These are phyloP conservation scores for Bothrops jararaca DNA, from an alignment of 2,113 vertebrate species.

Conservation along the genomic window DNA sequence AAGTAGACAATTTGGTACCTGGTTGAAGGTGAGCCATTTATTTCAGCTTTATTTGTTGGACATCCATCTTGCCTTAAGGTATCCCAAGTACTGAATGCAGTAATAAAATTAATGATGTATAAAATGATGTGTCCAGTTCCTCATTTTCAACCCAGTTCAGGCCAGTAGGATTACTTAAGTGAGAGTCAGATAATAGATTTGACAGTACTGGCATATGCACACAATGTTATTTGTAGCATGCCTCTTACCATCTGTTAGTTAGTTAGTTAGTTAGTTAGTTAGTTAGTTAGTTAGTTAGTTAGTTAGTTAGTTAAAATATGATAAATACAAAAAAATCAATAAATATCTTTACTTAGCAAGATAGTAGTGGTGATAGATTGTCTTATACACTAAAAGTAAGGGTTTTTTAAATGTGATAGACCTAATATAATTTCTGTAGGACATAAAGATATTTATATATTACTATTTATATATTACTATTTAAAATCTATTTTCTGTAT, in stretches of 20 bases:
- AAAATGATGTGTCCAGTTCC: not conserved
- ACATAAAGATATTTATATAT: slow-evolving; percentile 4
- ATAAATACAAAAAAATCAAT: not conserved
- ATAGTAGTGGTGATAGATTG: not conserved
- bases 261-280: not conserved
- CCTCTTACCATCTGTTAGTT: not conserved
- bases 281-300: not conserved
- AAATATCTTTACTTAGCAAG: not conserved
- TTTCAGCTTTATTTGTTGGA: not conserved
- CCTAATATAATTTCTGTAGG: not conserved
- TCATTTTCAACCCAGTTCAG: not conserved
- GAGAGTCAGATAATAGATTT: not conserved
- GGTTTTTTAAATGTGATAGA: not conserved
- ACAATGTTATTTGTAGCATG: not conserved
- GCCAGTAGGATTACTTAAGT: not conserved
- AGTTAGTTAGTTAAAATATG: not conserved
- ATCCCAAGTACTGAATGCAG: not conserved
- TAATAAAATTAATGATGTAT: not conserved
- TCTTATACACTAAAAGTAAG: not conserved
- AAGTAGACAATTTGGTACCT: not conserved
- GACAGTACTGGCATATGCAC: not conserved
- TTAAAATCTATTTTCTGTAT: slow-evolving; percentile 33
- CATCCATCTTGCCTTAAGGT: not conserved
- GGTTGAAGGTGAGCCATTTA: not conserved
- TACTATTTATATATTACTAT: not conserved